Evolutionary conservation across 2,113 vertebrate species (phyloP), one percentile per base, ranked within the genome.

Genomic region (Megalops atlanticus): DNA sequence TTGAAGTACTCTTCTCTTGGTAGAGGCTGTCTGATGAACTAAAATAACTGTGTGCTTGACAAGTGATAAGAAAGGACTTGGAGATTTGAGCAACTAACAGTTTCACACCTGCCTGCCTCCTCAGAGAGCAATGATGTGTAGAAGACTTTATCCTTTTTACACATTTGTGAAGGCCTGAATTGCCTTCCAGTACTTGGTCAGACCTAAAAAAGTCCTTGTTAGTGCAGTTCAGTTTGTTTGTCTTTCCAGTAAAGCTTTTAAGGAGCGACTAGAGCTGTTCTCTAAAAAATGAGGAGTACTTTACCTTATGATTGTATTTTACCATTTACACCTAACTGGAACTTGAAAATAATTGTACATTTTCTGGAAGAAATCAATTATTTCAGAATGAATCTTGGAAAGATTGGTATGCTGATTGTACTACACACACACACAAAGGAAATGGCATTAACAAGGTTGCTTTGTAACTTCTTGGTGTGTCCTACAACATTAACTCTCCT

Each of bases 51-150:
- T 74, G 24, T 74, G 49, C 70, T 54, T 73, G 45, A 24, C 70
- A 80, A 41, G 79, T 52, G 47, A 40, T 54, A 38, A 40, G 69
- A 39, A 58, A 43, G 24, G 11, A 40, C 78, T 4, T 18, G 41
- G 31, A 45, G 72, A 45, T 35, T 49, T 54, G 11, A 74, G 14
- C 39, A 69, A 80, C 31, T 80, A 73, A 70, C 35, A 43, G 33
- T 47, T 52, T 38, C 18, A 21, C 41, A 74, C 45, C 40, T 74
- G 15, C 7, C 10, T 5, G 39, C 18, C 35, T 36, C 38, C 33
- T 33, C 79, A 27, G 5, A 15, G 36, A 73, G 47, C 31, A 74
- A 79, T 79, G 12, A 49, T n/a, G 69, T 79, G 31, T 49, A 27
- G 16, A 78, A 52, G 68, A 45, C 21, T 16, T 72, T 68, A 72